Base-by-base conservation (phyloP, 2,113 vertebrate species). In the cattle (Bos taurus) region DNA sequence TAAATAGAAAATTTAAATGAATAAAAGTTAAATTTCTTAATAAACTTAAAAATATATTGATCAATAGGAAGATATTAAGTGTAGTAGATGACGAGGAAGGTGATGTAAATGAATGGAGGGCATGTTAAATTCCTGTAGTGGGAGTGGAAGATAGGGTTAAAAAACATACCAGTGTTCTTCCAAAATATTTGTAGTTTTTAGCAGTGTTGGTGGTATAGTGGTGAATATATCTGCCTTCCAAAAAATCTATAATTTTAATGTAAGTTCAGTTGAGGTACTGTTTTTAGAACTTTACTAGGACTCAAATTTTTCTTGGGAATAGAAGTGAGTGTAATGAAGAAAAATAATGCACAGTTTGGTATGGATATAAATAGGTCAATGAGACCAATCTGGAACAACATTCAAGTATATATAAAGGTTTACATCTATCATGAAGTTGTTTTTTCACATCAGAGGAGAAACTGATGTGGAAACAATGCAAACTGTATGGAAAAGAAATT, bases 161-260 rank as follows among this genome's bases (percentile, higher is more conserved):
- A 9, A 94, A 88, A 94, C 88, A 95, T n/a, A 89, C 36, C n/a
- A 33, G 8, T 88, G 77, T 94, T 94, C 84, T 94, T 95, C 23
- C 16, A 82, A 25, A 91, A 57, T 67, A 48, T 54, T 50, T 82
- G 17, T 54, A 13, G 80, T 52, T 54, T n/a, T 82, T 50, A 50
- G 46, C 1, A 10, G 67, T 36, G n/a, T 71, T 23, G 46, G 78
- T 81, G 28, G 46, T 33, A 33, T 12, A 81, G 46, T 81, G 46
- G 46, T 81, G 46, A 81, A 28, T 81, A 33, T 81, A 33, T 30
- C 17, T 81, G 78, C 46, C 78, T 95, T 96, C 33, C 21, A 89
- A n/a, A 82, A 82, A 54, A 33, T 43, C 36, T 87, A 0, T 36
- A 71, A n/a, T 56, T 95, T 90, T 82, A 88, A 21, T 74, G 62